phyloP scores from a whole-genome alignment of 2,113 vertebrate genomes.

The Neotragus moschatus region DNA sequence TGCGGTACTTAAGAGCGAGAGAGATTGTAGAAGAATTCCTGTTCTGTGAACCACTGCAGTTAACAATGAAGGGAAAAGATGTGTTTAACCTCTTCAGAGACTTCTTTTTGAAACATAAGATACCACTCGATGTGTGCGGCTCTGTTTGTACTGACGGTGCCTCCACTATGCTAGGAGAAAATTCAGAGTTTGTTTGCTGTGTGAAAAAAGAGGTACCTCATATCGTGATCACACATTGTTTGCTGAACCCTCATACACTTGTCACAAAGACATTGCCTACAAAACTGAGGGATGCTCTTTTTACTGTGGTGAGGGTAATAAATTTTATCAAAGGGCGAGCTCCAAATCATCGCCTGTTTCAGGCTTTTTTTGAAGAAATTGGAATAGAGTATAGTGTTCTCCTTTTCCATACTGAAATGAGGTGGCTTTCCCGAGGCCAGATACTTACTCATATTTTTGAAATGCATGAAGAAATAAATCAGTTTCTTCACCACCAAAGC shows the following conservation, averaged over 20 bases:
- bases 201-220: conserved; percentile 52
- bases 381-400: conserved; percentile 60
- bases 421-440: conserved; percentile 67
- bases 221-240: conserved; percentile 42
- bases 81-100: conserved; percentile 55
- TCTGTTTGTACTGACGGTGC: conserved; percentile 62
- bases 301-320: conserved; percentile 43
- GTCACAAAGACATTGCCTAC: conserved; percentile 47
- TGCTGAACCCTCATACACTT: conserved; percentile 56
- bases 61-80: conserved; percentile 46
- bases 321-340: conserved; percentile 60
- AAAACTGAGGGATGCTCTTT: conserved; percentile 38
- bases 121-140: conserved; percentile 49
- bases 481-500: conserved; percentile 63
- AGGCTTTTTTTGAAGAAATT: conserved; percentile 65
- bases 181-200: conserved; percentile 45
- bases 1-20: conserved; percentile 55
- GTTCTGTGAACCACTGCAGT: conserved; percentile 43
- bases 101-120: conserved; percentile 52
- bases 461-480: conserved; percentile 67
- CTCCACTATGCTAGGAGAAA: conserved; percentile 53
- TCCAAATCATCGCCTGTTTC: conserved; percentile 63
- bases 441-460: conserved; percentile 63
- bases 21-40: conserved; percentile 62
- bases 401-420: conserved; percentile 68